A percentile compares a stretch with the other conserved stretches of the same genome.
Evolutionary conservation across 2,797 vertebrate species (phyloP).

Genomic region (Astyanax mexicanus): DNA sequence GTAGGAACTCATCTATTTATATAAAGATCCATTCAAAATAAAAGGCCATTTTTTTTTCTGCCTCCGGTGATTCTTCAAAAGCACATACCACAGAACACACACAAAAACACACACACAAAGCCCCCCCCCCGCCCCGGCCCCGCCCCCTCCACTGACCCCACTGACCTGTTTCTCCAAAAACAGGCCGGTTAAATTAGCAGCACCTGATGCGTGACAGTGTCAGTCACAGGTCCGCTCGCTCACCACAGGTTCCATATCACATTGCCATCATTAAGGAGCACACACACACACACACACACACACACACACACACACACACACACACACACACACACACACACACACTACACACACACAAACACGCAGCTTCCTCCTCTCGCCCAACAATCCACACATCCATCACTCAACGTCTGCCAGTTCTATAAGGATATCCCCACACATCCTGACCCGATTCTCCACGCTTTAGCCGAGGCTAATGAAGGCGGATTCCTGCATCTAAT

Average conservation of each 20-base stretch:
- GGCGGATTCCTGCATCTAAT: background rate
- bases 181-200: slow-evolving; percentile 60
- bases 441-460: slow-evolving; percentile 5
- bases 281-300: background rate
- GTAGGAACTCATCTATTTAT: too few species aligned
- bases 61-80: background rate
- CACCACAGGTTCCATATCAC: slow-evolving; percentile 31
- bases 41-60: background rate
- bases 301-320: background rate
- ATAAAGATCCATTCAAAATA: too few species aligned
- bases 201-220: slow-evolving; percentile 57
- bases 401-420: background rate
- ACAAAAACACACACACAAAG: slow-evolving; percentile 3
- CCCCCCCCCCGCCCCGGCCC: too few species aligned
- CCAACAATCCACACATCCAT: background rate
- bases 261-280: slow-evolving; percentile 33
- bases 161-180: slow-evolving; percentile 25
- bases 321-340: background rate
- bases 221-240: slow-evolving; percentile 43
- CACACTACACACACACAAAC: background rate
- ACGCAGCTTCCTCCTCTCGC: background rate
- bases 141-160: slow-evolving; percentile 10
- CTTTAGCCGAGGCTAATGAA: background rate
- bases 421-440: background rate
- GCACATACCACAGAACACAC: background rate